Evolutionary conservation across 2,888 invertebrate genomes (phyloP), one percentile per base, ranked within the genome.

Genomic region (Gandaritis pyraliata): DNA sequence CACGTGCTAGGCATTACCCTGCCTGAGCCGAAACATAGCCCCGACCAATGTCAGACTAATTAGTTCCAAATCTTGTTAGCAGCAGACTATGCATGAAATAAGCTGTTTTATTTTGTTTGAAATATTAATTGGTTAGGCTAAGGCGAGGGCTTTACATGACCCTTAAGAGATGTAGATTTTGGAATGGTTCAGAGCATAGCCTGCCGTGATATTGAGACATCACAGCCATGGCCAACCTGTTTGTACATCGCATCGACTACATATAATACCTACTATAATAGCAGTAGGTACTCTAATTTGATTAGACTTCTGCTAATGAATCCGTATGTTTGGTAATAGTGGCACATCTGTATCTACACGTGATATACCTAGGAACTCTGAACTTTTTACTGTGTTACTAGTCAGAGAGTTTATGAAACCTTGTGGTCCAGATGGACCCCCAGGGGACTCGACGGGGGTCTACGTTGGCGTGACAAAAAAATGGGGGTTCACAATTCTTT

Each of bases 11-110:
- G 30, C 6, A 33, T 36, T 13, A 45, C 12, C 4, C 15, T 47
- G 29, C 15, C 11, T 39, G 16, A 12, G 23, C 23, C 46, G 56
- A 56, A 53, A 57, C 48, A 57, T 43, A 62, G 41, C 47, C 38
- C 39, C 16, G 45, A 11, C 43, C 64, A 64, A 58, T 58, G 61
- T 49, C 65, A 64, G 47, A 58, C 61, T 33, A 59, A 62, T 60
- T 64, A 64, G 53, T 62, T 43, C 10, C 55, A 61, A 65, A 68
- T 66, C 68, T 68, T 57, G 43, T 66, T 68, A 66, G 50, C 63
- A 16, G 47, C 63, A 16, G 47, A 41, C 41, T 56, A 56, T 49
- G 36, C 60, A 48, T 43, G 23, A 39, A 38, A 53, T 39, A 7
- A 41, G 36, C 45, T 33, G 5, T 33, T 33, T 8, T 13, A 30